Percentiles rank a stretch among this genome's conserved stretches.
phyloP scores from a whole-genome alignment of 2,797 vertebrate species.

The Saxicola maurus region DNA sequence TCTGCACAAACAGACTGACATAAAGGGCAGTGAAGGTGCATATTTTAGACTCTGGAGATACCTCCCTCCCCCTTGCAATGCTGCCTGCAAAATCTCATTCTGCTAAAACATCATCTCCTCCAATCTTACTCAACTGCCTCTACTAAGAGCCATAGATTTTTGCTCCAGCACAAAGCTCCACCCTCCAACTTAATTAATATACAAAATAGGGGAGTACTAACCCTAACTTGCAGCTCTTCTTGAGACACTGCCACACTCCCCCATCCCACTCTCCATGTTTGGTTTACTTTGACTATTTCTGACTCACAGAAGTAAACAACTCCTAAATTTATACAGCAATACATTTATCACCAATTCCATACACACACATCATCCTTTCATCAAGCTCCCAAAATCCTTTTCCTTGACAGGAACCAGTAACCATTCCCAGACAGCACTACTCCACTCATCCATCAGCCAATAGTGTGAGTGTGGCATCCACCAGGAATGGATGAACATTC shows the following conservation, averaged over 20 bases:
- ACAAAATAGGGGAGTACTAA: background rate
- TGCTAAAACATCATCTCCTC: background rate
- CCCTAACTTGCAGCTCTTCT: background rate
- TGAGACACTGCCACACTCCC: background rate
- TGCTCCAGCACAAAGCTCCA: background rate
- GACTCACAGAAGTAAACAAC: background rate
- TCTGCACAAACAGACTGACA: background rate
- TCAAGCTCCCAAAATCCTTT: background rate
- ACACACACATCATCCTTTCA: background rate
- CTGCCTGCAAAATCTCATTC: background rate
- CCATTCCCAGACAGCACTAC: background rate
- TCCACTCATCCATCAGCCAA: background rate
- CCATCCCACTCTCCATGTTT: background rate
- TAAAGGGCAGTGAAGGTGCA: background rate
- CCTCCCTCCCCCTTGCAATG: fast-evolving
- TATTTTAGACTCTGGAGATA: background rate
- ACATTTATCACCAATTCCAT: background rate
- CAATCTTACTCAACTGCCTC: background rate
- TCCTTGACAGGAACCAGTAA: background rate
- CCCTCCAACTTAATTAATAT: background rate
- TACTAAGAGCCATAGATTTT: background rate
- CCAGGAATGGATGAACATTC: background rate
- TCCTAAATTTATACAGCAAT: background rate
- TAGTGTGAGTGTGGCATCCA: fast-evolving
- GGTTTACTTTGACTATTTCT: background rate